Base-by-base conservation (phyloP, 2,113 vertebrate genomes). In the Ancistrus triradiatus region DNA sequence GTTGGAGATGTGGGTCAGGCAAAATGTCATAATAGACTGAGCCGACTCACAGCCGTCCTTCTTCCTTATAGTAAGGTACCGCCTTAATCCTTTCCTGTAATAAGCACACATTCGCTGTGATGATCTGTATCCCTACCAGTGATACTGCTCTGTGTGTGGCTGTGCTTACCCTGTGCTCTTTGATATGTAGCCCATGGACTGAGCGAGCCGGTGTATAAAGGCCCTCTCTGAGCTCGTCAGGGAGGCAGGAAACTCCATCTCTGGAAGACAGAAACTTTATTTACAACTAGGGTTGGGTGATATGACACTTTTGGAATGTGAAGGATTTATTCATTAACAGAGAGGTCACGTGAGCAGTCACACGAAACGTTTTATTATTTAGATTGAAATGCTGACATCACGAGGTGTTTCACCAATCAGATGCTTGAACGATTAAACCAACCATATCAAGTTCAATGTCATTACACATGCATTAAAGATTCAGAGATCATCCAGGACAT, bases 221-320 rank as follows among this genome's bases (percentile, higher is more conserved):
- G 94, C 92, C 78, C 95, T 87, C 83, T 98, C 94, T 1, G 86
- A 89, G 63, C 87, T 91, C 14, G 85, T 86, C 57, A 98, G 78
- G 51, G 91, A 98, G 43, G 93, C 91, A n/a, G 93, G 94, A 83
- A 98, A 97, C 43, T 93, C 90, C 89, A 95, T 88, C 80, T 96
- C 95, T 98, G 3, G 1, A 14, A n/a, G 47, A 6, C 24, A 31
- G 27, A 31, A 31, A 31, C 27, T n/a, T n/a, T n/a, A n/a, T n/a
- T n/a, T n/a, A n/a, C n/a, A n/a, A n/a, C n/a, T n/a, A n/a, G n/a
- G n/a, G n/a, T n/a, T n/a, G n/a, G n/a, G n/a, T n/a, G n/a, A n/a
- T n/a, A n/a, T n/a, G n/a, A n/a, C n/a, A n/a, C n/a, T n/a, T n/a
- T n/a, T n/a, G n/a, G n/a, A n/a, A n/a, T n/a, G n/a, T n/a, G n/a